Percentiles rank a stretch among this genome's conserved stretches.
Conservation (phyloP, 2,888 invertebrate species). For the Drosophila quinaria region DNA sequence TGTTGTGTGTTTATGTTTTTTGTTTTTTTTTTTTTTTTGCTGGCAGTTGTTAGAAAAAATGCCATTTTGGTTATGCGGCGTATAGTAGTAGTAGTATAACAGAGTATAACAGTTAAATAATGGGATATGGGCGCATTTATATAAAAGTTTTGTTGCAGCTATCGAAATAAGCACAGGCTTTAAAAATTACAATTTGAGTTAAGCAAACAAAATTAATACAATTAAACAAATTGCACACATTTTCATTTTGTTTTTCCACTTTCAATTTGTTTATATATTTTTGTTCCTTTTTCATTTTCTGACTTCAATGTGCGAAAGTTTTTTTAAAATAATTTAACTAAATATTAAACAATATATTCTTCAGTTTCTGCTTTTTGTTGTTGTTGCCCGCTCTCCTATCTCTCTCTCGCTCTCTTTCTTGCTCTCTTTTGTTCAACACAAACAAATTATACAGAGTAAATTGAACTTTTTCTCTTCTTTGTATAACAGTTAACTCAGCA, state of each 20-base stretch:
- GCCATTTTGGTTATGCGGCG: constrained; percentile 51
- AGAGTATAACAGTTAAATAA: constrained; percentile 55
- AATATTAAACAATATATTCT: constrained; percentile 54
- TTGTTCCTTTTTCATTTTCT: constrained; percentile 11
- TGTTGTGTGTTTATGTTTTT: constrained; percentile 23
- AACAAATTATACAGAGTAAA: constrained; percentile 39
- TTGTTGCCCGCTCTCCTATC: constrained; percentile 13
- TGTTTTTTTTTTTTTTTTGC: constrained; percentile 18
- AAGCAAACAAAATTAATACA: constrained; percentile 2
- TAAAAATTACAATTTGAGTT: constrained; percentile 1
- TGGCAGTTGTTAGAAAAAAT: constrained; percentile 67
- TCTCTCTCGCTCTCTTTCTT: background rate
- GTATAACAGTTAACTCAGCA: constrained; percentile 47
- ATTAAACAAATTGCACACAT: constrained; percentile 19
- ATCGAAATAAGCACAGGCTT: constrained; percentile 4
- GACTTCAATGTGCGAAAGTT: constrained; percentile 21
- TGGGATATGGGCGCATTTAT: constrained; percentile 4
- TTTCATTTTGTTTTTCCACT: constrained; percentile 3
- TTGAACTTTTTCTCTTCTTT: constrained; percentile 7
- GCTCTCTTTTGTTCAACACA: constrained; percentile 29
- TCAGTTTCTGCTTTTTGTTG: constrained; percentile 11
- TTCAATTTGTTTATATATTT: constrained; percentile 19
- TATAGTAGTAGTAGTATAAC: constrained; percentile 31
- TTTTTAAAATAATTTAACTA: constrained; percentile 50
- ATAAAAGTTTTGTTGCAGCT: constrained; percentile 24